Conservation (phyloP, 2,888 invertebrate species). For the Malacosoma neustria region DNA sequence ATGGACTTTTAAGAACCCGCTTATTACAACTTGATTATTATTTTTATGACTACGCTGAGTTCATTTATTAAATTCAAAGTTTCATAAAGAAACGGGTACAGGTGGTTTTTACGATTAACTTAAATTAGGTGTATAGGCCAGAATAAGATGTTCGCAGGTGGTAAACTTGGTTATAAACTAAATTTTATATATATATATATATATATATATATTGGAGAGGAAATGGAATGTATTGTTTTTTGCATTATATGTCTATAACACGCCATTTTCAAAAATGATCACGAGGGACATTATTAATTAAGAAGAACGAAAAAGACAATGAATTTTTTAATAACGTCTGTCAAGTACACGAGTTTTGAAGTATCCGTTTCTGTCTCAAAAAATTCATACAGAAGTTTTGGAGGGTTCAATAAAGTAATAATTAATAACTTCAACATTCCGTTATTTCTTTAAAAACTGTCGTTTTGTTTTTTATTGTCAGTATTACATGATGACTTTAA, state of each 20-base stretch:
- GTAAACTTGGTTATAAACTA: no score
- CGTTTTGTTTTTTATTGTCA: not conserved
- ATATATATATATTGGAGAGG: no score
- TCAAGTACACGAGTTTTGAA: not conserved
- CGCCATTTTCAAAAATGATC: no score
- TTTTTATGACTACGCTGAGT: not conserved
- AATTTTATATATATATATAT: no score
- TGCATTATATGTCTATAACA: no score
- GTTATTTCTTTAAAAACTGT: not conserved
- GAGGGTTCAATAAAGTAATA: not conserved
- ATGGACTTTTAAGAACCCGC: slow-evolving; percentile 1
- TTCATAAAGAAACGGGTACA: no score
- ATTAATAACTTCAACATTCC: no score
- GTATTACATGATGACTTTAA: no score
- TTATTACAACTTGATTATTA: not conserved
- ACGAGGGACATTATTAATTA: not conserved
- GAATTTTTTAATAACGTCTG: not conserved
- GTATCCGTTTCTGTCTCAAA: not conserved
- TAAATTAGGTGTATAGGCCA: no score
- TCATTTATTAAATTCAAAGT: not conserved
- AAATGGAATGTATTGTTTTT: no score
- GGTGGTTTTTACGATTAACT: no score
- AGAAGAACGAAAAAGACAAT: not conserved
- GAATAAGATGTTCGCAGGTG: no score
- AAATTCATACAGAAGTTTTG: not conserved